Base-by-base conservation (phyloP, 2,797 vertebrate genomes). In the Helarctos malayanus region DNA sequence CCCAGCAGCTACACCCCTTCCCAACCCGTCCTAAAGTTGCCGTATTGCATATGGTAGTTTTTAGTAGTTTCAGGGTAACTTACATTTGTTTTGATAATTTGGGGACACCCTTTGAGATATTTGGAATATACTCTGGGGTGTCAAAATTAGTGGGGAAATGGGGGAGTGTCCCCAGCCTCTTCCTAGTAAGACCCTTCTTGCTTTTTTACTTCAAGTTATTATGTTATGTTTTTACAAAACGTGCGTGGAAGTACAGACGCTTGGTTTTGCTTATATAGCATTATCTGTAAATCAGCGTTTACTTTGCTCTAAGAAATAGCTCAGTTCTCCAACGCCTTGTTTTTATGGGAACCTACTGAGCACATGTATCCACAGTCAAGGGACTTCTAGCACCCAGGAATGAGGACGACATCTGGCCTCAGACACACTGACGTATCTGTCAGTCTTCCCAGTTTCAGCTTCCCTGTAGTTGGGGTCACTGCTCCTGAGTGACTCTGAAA, bases 221-320 rank as follows among this genome's bases (percentile, higher is more conserved):
- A 76, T 78, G 97, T 95, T 81, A 61, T 95, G 41, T 94, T 87
- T 97, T 95, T 95, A 91, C 1, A 75, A 88, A 79, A 92, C 80
- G 69, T 15, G 23, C 6, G 15, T 73, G 38, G 63, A 63, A 81
- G 6, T 91, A 82, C 73, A 92, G 25, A 73, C 15, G 11, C 81
- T 94, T 93, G 89, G 11, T 85, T 82, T 91, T 91, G 81, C 38
- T 93, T 96, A 32, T 81, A 47, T 63, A 69, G 59, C 65, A 29
- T 81, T 73, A 12, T 85, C 78, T 97, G 52, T 85, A 41, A 97
- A 71, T 95, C 45, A 63, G 7, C 89, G 14, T 92, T 97, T 96
- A 90, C 56, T 97, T 95, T 92, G 84, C 13, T 56, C 18, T 1
- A 93, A 78, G 61, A 93, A 94, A 69, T 75, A 91, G 79, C 71